Evolutionary conservation across 2,113 vertebrate species (phyloP), one percentile per base, ranked within the genome.

Genomic region (Nibea coibor): DNA sequence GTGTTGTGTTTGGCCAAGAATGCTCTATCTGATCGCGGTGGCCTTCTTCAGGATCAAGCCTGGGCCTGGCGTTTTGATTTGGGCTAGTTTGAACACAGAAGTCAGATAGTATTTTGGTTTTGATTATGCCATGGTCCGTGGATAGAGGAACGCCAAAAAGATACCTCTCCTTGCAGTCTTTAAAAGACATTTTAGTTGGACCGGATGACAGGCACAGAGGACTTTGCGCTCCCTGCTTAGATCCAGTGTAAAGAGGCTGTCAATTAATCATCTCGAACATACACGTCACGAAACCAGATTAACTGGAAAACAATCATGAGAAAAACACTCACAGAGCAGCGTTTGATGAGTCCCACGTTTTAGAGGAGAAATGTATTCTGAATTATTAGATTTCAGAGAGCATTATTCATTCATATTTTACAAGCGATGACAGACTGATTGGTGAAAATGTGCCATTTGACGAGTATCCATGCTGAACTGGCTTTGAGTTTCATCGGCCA

Each of bases 361-460:
- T 28, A 71, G 7, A 22, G 48, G 24, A 59, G 48, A 72, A 79
- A 61, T 73, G 2, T 66, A 63, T 76, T 78, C 10, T 51, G 73
- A 74, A 78, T 72, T 63, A 75, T 80, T 75, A 73, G 2, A 77
- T 80, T 75, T 78, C 39, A 50, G 47, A 53, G 67, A 20, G 62
- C 20, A 42, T 78, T 78, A 72, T 72, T 80, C 80, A 84, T 77
- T 72, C 53, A 53, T 53, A 62, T 62, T 82, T 85, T 72, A 79
- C 45, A 75, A 62, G 82, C 73, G 88, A 80, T 82, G 88, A 91
- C 67, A 82, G 48, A 84, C 66, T 68, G 77, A 82, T 71, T 69
- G 68, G 57, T 79, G 47, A 85, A 82, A 81, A 81, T 61, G 71
- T 76, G 83, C 66, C 71, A 79, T 89, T 69, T 75, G 64, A 85